Evolutionary conservation across 2,797 vertebrate genomes (phyloP).

Genomic region (Gastrophryne carolinensis): DNA sequence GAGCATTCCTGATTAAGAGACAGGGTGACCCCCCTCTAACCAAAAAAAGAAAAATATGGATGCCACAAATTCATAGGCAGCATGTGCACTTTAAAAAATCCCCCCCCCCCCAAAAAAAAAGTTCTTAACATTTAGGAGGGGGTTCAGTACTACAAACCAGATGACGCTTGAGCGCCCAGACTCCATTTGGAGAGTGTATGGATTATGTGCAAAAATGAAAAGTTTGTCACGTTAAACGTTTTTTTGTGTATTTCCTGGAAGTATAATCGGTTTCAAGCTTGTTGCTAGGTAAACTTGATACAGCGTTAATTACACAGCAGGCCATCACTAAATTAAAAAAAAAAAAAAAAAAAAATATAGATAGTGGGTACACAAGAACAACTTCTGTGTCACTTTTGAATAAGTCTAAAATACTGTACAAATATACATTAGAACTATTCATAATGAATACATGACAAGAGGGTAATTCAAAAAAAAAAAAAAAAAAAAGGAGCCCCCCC

Average conservation of each 20-base stretch:
- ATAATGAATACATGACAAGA: constrained; percentile 78
- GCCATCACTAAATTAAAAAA: constrained; percentile 83
- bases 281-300: constrained; percentile 87
- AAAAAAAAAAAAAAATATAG: constrained; percentile 79
- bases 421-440: constrained; percentile 94
- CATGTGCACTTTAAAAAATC: constrained; percentile 59
- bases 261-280: constrained; percentile 91
- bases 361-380: constrained; percentile 85
- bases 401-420: constrained; percentile 99
- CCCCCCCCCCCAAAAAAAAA: constrained; percentile 69
- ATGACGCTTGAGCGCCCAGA: constrained; percentile 81
- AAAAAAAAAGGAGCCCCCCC: constrained; percentile 64
- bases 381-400: constrained; percentile 82
- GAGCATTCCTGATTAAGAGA: background rate
- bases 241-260: constrained; percentile 61
- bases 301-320: constrained; percentile 92
- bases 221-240: constrained; percentile 66
- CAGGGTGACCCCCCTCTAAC: background rate
- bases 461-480: constrained; percentile 59
- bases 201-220: constrained; percentile 92
- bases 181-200: constrained; percentile 78
- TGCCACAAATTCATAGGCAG: background rate
- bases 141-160: constrained; percentile 82
- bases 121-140: constrained; percentile 76
- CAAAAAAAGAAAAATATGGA: background rate